A percentile compares a stretch with the other conserved stretches of the same genome.
These are phyloP conservation scores for Drosophila gaucha DNA, from an alignment of 2,888 invertebrate genomes.

Conservation along the genomic window DNA sequence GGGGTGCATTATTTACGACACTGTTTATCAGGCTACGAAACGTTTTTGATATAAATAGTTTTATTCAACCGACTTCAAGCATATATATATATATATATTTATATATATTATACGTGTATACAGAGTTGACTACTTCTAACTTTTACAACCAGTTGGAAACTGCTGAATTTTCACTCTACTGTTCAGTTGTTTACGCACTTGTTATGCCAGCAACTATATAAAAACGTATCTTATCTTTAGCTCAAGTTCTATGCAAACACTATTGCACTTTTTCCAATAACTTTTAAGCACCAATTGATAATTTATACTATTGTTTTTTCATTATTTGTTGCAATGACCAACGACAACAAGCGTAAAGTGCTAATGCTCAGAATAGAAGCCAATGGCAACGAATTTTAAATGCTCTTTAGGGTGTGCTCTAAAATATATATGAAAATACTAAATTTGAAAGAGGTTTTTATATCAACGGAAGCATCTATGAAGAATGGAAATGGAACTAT, in stretches of 20 bases:
- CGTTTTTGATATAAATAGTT: slow-evolving; percentile 3
- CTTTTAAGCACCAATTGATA: slow-evolving; percentile 29
- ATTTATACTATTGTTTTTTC: slow-evolving; percentile 5
- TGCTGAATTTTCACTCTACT: slow-evolving; percentile 1
- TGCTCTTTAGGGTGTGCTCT: not conserved
- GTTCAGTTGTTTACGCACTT: slow-evolving; percentile 6
- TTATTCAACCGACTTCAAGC: not conserved
- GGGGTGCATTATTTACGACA: slow-evolving; percentile 12
- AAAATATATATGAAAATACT: no score
- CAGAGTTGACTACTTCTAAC: not conserved
- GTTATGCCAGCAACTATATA: not conserved
- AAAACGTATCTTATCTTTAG: slow-evolving; percentile 34
- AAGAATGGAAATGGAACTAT: no score
- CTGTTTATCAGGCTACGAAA: slow-evolving; percentile 6
- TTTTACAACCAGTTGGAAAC: not conserved
- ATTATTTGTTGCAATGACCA: slow-evolving; percentile 20
- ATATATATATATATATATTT: not conserved
- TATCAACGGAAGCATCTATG: no score
- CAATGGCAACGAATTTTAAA: not conserved
- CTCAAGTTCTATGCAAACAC: slow-evolving; percentile 41
- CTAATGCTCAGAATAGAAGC: no score
- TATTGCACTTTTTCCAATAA: slow-evolving; percentile 16
- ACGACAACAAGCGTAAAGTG: slow-evolving; percentile 15
- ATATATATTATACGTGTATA: not conserved
- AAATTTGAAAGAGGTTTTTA: no score